Base-by-base conservation (phyloP, 1,140 invertebrate genomes). In the Drosophila lacteicornis region DNA sequence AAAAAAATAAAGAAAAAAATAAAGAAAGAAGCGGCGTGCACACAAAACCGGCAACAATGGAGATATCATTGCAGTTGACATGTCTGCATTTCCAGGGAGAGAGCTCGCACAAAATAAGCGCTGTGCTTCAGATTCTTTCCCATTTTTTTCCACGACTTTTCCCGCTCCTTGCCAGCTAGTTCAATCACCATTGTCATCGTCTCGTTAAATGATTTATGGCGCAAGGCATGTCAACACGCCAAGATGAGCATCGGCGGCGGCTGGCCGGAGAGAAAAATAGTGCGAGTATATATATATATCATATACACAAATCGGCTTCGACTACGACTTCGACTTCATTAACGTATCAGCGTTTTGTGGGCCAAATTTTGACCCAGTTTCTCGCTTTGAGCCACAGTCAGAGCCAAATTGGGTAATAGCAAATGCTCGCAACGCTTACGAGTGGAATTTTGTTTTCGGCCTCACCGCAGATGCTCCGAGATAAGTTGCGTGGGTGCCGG, bases 331-430 rank as follows among this genome's bases (percentile, higher is more conserved):
- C 66, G 66, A 45, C 76, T 71, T 70, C 66, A 62, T 69, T 67
- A 61, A 57, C 57, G 56, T 45, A 75, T 70, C 46, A 77, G 42
- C 47, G 53, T 78, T 79, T 78, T 70, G 58, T 78, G 76, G 66
- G 66, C 51, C 51, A 79, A 56, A 60, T 79, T 73, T 79, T 79
- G 77, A 79, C 77, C 77, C 51, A 79, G 77, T 79, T 79, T 73
- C 19, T 13, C 3, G 66, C 12, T 38, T 49, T 38, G 4, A 58
- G 15, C 62, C 67, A 27, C 30, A 67, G 8, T 38, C 36, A 38
- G 36, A 68, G 17, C 36, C 36, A 59, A 59, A 57, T 79, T 78
- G 67, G 66, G 30, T 55, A 79, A 79, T 61, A 65, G 63, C 53
- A 58, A 77, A 67, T 45, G 62, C 43, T 60, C 42, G 63, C 33